These are phyloP conservation scores for Dynastes hyllus DNA, from an alignment of 2,888 invertebrate genomes.

Conservation along the genomic window DNA sequence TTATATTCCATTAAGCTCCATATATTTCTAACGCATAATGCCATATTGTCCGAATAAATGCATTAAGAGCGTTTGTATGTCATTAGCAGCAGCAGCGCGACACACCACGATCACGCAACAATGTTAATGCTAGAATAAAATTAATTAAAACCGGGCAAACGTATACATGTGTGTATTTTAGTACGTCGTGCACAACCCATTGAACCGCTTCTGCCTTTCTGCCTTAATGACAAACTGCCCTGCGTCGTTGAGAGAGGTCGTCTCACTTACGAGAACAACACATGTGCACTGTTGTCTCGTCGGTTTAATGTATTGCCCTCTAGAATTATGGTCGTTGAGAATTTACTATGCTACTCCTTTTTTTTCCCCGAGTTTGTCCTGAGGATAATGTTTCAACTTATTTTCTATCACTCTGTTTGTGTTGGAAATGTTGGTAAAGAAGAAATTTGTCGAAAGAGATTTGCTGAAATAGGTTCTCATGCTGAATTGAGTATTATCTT, in stretches of 20 bases:
- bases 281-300: conserved; percentile 3
- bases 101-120: conserved; percentile 18
- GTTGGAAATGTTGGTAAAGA: too few relatives aligned
- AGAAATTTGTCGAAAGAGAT: too few relatives aligned
- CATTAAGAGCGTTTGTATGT: conserved; percentile 8
- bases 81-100: conserved; percentile 17
- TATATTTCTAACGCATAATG: too few relatives aligned
- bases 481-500: too few relatives aligned
- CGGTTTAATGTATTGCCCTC: neutral
- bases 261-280: neutral
- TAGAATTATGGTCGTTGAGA: too few relatives aligned
- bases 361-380: too few relatives aligned
- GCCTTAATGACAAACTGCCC: conserved; percentile 23
- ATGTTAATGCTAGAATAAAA: conserved; percentile 31
- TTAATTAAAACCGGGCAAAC: conserved; percentile 18
- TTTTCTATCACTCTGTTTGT: too few relatives aligned
- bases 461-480: too few relatives aligned
- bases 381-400: too few relatives aligned
- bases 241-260: neutral
- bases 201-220: conserved; percentile 5
- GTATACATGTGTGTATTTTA: conserved; percentile 2
- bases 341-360: too few relatives aligned
- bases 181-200: neutral
- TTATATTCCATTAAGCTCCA: too few relatives aligned
- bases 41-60: neutral